Evolutionary conservation across 1,140 invertebrate genomes (phyloP), one percentile per base, ranked within the genome.

Genomic region (Chelonus insularis): DNA sequence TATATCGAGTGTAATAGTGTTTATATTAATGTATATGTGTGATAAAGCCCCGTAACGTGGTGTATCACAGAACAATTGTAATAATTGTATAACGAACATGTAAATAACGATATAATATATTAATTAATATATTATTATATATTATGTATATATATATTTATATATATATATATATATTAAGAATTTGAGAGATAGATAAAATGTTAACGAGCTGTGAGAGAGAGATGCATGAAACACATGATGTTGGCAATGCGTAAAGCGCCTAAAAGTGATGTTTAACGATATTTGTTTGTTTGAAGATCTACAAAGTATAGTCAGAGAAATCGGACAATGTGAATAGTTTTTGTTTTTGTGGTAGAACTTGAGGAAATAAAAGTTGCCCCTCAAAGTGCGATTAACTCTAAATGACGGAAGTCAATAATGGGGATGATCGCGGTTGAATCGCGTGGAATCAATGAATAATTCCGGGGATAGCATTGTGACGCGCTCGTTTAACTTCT

Each of bases 401-500:
- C 64, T 57, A 66, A 66, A 70, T 60, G 66, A 71, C 66, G 62
- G 67, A 69, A 69, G 62, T 68, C 60, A 67, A 71, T 68, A 71
- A 72, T 73, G 70, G 66, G 51, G 65, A 67, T 71, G 71, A 72
- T 65, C 63, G 67, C 12, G 20, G 39, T 39, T 16, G 32, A 62
- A 48, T 58, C 34, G 45, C 54, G 43, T 58, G 41, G 71, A 78
- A 79, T 80, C 80, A 80, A 79, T 87, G 85, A 78, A 89, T 88
- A 80, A 91, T 87, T 77, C 86, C 86, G 72, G 87, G 86, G 81
- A 92, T 86, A 82, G 88, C 87, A 84, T 91, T 93, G 81, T 94
- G 92, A 78, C 92, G 87, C 71, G 93, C 92, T 79, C 95, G 87
- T 84, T 97, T 97, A 65, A 90, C 85, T 86, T 97, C 94, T 85